phyloP scores from a whole-genome alignment of 2,113 vertebrate genomes.

The Emydocephalus ijimae region DNA sequence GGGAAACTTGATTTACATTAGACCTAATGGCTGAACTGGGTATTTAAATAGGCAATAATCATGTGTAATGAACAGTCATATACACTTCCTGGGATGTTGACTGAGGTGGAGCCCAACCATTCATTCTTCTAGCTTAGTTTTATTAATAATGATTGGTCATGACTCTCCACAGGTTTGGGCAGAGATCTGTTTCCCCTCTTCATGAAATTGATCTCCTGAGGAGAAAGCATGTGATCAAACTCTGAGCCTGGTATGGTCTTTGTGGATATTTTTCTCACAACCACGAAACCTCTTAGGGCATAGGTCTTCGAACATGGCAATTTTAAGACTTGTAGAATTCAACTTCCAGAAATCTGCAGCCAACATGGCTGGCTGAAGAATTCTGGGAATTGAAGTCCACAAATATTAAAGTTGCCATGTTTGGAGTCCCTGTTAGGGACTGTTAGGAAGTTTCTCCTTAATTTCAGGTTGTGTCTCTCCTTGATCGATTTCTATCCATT shows the following conservation, averaged over 20 bases:
- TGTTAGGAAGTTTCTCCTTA: too few relatives aligned
- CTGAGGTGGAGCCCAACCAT: slow-evolving; percentile 29
- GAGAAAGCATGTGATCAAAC: too few relatives aligned
- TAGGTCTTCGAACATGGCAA: not conserved
- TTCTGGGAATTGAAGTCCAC: not conserved
- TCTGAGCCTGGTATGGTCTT: not conserved
- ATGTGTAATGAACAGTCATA: too few relatives aligned
- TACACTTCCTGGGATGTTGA: not conserved
- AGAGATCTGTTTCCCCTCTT: not conserved
- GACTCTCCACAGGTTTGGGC: not conserved
- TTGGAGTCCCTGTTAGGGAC: too few relatives aligned
- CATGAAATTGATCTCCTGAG: not conserved
- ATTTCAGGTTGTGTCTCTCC: too few relatives aligned
- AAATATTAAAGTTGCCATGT: not conserved
- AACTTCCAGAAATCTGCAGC: not conserved
- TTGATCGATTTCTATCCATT: too few relatives aligned
- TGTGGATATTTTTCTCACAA: slow-evolving; percentile 23
- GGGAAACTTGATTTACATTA: slow-evolving; percentile 34
- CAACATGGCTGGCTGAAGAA: not conserved
- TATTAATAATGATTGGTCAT: not conserved
- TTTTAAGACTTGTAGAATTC: not conserved
- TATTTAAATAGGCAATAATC: not conserved
- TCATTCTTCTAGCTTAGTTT: not conserved
- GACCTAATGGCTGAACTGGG: slow-evolving; percentile 28
- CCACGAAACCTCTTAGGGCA: not conserved